These are phyloP conservation scores for Capitella teleta DNA, from an alignment of 1,140 invertebrate species.

Conservation along the genomic window DNA sequence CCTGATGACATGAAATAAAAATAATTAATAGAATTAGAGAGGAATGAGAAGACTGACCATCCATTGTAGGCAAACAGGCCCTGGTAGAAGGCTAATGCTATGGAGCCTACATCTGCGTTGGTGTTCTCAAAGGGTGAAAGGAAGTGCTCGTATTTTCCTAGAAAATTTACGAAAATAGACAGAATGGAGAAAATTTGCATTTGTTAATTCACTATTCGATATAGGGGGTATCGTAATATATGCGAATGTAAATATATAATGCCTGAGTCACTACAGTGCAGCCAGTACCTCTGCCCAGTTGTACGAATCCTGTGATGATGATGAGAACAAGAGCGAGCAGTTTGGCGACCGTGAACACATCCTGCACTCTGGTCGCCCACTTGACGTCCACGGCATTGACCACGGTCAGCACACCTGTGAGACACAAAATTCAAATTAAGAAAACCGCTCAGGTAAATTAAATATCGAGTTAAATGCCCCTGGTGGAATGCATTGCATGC, in stretches of 20 bases:
- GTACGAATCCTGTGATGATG: constrained; percentile 76
- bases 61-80: constrained; percentile 98
- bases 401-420: constrained; percentile 87
- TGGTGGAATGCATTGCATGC: too few species aligned
- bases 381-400: constrained; percentile 95
- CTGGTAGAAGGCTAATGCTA: constrained; percentile 94
- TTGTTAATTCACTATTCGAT: too few species aligned
- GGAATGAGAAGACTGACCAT: constrained; percentile 66
- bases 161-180: too few species aligned
- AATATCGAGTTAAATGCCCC: too few species aligned
- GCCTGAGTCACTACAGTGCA: too few species aligned
- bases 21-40: too few species aligned
- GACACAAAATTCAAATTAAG: too few species aligned
- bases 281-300: constrained; percentile 60
- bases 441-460: too few species aligned
- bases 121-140: constrained; percentile 73
- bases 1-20: constrained; percentile 52
- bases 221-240: too few species aligned
- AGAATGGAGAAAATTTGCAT: too few species aligned
- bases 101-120: constrained; percentile 73
- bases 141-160: constrained; percentile 82
- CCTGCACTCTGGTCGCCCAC: constrained; percentile 90
- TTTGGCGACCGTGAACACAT: constrained; percentile 95
- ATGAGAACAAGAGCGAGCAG: constrained; percentile 84
- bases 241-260: too few species aligned